phyloP scores from a whole-genome alignment of 2,888 invertebrate genomes.

The Platycnemis pennipes region DNA sequence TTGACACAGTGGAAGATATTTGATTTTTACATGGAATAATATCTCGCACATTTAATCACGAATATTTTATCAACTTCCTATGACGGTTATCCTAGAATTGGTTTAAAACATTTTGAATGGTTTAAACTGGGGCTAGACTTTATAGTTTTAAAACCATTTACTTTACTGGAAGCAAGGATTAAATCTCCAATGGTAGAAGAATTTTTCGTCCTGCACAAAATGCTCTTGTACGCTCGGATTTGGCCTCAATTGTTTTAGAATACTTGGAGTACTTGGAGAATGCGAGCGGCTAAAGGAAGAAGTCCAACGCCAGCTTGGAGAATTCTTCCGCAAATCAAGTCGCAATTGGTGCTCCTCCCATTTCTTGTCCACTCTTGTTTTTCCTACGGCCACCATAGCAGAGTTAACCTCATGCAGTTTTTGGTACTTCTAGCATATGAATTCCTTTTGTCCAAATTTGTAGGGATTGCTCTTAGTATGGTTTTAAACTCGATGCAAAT shows the following conservation, averaged over 20 bases:
- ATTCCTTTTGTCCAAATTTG: not conserved
- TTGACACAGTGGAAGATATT: no score
- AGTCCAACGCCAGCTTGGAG: not conserved
- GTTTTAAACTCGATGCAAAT: no score
- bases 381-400: not conserved
- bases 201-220: not conserved
- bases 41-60: no score
- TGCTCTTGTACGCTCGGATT: not conserved
- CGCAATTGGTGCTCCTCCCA: not conserved
- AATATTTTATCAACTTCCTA: no score
- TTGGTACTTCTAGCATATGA: not conserved
- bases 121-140: no score
- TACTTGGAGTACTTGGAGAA: not conserved
- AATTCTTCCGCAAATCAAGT: no score
- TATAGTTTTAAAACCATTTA: no score
- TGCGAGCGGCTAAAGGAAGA: not conserved
- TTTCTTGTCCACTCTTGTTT: not conserved
- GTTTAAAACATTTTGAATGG: no score
- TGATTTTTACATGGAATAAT: no score
- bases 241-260: not conserved
- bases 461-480: no score
- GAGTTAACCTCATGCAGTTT: not conserved
- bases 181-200: not conserved
- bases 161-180: not conserved
- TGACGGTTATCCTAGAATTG: no score